Evolutionary conservation across 1,140 invertebrate genomes (phyloP), one percentile per base, ranked within the genome.

Genomic region (Drosophila pachea): DNA sequence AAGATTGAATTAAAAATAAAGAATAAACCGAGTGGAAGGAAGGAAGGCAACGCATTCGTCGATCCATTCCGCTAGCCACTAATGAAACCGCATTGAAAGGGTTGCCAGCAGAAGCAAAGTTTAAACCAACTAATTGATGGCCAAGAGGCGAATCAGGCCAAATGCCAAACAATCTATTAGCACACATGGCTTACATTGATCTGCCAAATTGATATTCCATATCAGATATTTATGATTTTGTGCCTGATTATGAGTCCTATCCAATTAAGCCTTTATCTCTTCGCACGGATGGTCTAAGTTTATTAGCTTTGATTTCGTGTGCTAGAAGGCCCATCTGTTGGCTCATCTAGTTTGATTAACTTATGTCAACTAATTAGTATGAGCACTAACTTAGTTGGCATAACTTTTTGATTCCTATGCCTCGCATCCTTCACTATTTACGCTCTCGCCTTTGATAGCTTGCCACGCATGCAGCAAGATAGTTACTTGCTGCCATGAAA

Each of bases 31-130:
- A 22, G 1, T 22, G 8, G 35, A n/a, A 54, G 60, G 22, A 61
- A 47, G 5, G 14, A n/a, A 0, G 6, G 40, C 40, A 7, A 43
- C 60, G 12, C 60, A 64, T 54, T 55, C 49, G 40, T 42, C 70
- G 45, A 66, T 75, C 78, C 78, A 82, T 83, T 82, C 74, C 74
- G 60, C 72, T 66, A 45, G 67, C 79, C 75, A 68, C 78, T 82
- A 82, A 82, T 82, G 78, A 82, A 75, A 83, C 78, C 78, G 45
- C 78, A 75, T 74, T 83, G 78, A 76, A 70, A 61, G 64, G 78
- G 73, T 60, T 56, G 35, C 62, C 29, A 49, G 36, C 55, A 69
- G 40, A 43, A 58, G 55, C 38, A 58, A 67, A 60, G 55, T 58
- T 69, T 62, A 45, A 69, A 52, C 61, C 52, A 33, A 48, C 54